Evolutionary conservation across 2,888 invertebrate species (phyloP), one percentile per base, ranked within the genome.

Genomic region (Orthonevra nobilis): DNA sequence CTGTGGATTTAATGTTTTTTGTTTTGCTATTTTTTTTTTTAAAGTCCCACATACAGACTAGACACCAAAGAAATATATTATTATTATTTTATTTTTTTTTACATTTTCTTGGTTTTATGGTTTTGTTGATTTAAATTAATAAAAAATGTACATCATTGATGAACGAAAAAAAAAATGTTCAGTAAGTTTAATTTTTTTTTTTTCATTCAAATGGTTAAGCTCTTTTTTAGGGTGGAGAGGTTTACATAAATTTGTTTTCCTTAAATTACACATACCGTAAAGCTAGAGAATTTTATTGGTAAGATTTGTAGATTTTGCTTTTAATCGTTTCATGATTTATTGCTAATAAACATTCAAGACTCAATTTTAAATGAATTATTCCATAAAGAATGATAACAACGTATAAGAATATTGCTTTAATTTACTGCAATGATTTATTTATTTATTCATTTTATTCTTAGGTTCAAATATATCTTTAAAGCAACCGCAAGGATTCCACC

Each of bases 1-100:
- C 61, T 79, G 28, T 69, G 15, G 58, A 50, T 48, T 52, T 66
- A 50, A 28, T 12, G 42, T 15, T 61, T 44, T 69, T 40, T 60
- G 10, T 48, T 70, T 9, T 46, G 83, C 83, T 84, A 10, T 28
- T 40, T 82, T 83, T 84, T 17, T 26, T 82, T 85, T 86, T 86
- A 85, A 86, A 85, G 86, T 86, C 85, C 85, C 83, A 85, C 83
- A 83, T 83, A 83, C 83, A 85, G 85, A 86, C 85, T 86, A 86
- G 86, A 86, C 86, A 86, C 84, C 85, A 85, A 86, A 75, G 79
- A 70, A 74, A n/a, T n/a, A n/a, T n/a, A n/a, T n/a, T n/a, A n/a
- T 69, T 50, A 23, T 26, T 58, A 28, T 23, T 46, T 56, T 46
- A 23, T 26, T 36, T 40, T 42, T 34, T 44, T 54, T 20, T n/a